These are phyloP conservation scores for Epinephelus awoara DNA, from an alignment of 2,797 vertebrate species.

Conservation along the genomic window DNA sequence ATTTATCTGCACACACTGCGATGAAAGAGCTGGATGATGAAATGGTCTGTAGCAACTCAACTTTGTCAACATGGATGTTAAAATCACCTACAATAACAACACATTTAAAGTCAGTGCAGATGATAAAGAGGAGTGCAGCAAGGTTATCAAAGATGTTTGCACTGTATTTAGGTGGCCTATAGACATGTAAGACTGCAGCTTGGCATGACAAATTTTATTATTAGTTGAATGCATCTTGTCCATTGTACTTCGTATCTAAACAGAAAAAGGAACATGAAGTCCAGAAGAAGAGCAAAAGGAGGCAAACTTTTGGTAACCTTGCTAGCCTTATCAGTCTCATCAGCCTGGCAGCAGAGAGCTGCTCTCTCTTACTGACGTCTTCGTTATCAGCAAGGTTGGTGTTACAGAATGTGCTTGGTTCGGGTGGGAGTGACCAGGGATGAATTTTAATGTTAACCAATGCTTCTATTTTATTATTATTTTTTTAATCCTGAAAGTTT, in stretches of 20 bases:
- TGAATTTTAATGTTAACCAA: neutral
- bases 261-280: neutral
- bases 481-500: neutral
- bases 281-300: neutral
- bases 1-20: too few relatives aligned
- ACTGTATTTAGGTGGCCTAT: neutral
- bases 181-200: neutral
- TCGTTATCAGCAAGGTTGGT: neutral
- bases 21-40: too few relatives aligned
- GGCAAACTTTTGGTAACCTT: neutral
- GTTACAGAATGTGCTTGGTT: neutral
- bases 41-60: too few relatives aligned
- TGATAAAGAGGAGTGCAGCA: neutral
- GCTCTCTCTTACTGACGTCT: neutral
- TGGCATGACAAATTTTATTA: neutral
- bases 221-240: neutral
- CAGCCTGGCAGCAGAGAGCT: neutral
- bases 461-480: neutral
- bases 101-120: conserved; percentile 1
- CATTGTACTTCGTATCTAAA: neutral
- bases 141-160: neutral
- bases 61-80: neutral
- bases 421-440: neutral
- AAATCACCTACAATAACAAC: neutral
- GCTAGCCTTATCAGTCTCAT: neutral